Percentiles rank a stretch among this genome's conserved stretches.
Evolutionary conservation across 2,797 vertebrate species (phyloP).

Genomic region (Parotocinclus haroldoi): DNA sequence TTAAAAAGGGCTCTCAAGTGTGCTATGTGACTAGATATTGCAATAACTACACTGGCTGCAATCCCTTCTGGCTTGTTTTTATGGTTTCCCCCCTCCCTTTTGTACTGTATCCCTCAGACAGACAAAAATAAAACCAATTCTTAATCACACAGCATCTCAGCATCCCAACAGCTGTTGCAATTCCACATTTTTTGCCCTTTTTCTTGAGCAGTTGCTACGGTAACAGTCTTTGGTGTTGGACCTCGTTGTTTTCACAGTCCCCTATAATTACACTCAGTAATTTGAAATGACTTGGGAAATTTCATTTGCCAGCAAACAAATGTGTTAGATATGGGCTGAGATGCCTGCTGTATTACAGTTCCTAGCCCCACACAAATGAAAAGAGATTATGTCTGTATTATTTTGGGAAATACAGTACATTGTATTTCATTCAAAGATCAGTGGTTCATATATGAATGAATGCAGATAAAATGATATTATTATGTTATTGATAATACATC

Average conservation of each 20-base stretch:
- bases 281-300: constrained; percentile 62
- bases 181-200: constrained; percentile 40
- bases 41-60: background rate
- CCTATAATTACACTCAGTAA: constrained; percentile 53
- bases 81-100: constrained; percentile 34
- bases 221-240: constrained; percentile 51
- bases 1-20: constrained; percentile 10
- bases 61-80: constrained; percentile 5
- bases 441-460: no score
- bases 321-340: constrained; percentile 3
- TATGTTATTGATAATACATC: no score
- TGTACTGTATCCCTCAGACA: constrained; percentile 17
- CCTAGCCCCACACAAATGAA: no score
- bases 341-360: no score
- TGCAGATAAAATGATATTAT: no score
- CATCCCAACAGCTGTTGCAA: constrained; percentile 63
- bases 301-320: constrained; percentile 51
- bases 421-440: no score
- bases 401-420: no score
- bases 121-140: constrained; percentile 60
- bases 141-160: constrained; percentile 60
- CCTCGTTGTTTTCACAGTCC: constrained; percentile 43
- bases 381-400: no score
- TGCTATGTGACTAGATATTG: constrained; percentile 17
- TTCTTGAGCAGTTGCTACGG: constrained; percentile 62